Evolutionary conservation across 2,113 vertebrate genomes (phyloP), one percentile per base, ranked within the genome.

Genomic region (Perognathus longimembris): DNA sequence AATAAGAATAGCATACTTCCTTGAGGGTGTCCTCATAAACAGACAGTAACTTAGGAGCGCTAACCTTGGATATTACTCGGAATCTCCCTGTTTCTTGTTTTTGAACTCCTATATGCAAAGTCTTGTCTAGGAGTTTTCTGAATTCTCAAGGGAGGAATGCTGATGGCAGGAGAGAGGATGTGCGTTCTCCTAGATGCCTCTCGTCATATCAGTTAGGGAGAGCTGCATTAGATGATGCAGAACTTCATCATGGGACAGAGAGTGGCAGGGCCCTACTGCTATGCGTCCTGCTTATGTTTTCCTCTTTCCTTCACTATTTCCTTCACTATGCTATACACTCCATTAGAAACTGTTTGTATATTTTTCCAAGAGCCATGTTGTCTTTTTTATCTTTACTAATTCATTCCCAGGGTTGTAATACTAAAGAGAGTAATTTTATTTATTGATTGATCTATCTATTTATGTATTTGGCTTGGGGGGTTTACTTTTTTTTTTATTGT

Each of bases 361-460:
- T 92, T 67, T 76, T 94, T 74, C 17, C 9, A 89, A 88, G 66
- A 86, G 75, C 24, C 86, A 9, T 69, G 30, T 73, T 70, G 80
- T 88, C 50, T 87, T 82, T 54, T 67, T n/a, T 71, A 61, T 69
- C 36, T 71, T 79, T 38, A 57, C 7, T 4, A 0, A 42, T 79
- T 76, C 85, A 63, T 24, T 89, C 32, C n/a, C 54, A 24, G 20
- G n/a, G 21, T 76, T 21, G 26, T 70, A 34, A 79, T 64, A 77
- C 77, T 42, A 63, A 67, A 34, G 45, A 45, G n/a, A 54, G 18
- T 14, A 28, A 45, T 76, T 84, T 87, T 28, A 70, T 6, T 17
- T 17, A 17, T 61, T 22, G 24, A 67, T 67, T 45, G 1, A 5
- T 42, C 45, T 30, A 22, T 15, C 57, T 57, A 11, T 38, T 18